These are phyloP conservation scores for Saccopteryx leptura DNA, from an alignment of 2,113 vertebrate genomes.

Conservation along the genomic window DNA sequence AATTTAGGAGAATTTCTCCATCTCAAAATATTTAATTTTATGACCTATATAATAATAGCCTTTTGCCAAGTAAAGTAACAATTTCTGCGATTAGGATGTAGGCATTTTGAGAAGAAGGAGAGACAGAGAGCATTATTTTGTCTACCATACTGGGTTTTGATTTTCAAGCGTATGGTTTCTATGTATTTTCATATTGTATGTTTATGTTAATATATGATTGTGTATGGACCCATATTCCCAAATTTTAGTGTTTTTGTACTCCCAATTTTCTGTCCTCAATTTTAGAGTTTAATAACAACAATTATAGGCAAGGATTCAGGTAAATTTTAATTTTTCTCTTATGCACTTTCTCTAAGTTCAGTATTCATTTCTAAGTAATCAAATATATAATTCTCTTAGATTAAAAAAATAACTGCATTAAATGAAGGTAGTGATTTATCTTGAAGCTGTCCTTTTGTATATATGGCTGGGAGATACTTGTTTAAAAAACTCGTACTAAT, in stretches of 20 bases:
- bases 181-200: neutral
- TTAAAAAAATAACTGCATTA: conserved; percentile 14
- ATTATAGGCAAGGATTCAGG: neutral
- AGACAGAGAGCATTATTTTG: neutral
- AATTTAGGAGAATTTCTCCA: neutral
- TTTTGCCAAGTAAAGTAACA: neutral
- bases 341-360: neutral
- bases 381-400: conserved; percentile 30
- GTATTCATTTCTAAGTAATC: neutral
- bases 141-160: neutral
- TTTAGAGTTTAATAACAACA: neutral
- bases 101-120: too few relatives aligned
- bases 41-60: neutral
- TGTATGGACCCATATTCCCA: neutral
- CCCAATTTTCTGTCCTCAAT: neutral
- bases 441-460: neutral
- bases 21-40: neutral
- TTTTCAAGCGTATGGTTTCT: neutral
- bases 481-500: conserved; percentile 51
- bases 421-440: neutral
- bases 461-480: neutral
- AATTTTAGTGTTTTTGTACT: neutral
- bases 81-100: neutral
- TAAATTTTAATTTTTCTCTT: neutral
- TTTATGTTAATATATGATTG: neutral